Conservation (phyloP, 2,888 invertebrate species). For the Cheilosia vulpina region DNA sequence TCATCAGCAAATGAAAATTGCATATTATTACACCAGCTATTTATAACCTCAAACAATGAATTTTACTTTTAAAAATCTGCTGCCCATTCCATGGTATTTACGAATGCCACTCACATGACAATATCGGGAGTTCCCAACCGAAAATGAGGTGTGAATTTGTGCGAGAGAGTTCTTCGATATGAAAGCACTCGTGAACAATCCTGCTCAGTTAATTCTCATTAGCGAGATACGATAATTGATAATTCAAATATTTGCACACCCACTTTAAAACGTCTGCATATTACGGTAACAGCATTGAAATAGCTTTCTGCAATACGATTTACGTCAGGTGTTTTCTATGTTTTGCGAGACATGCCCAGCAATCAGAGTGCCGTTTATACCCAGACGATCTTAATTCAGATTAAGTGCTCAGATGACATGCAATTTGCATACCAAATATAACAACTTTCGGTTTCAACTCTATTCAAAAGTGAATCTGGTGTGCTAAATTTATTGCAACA, state of each 20-base stretch:
- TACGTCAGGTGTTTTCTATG: neutral
- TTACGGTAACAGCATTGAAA: neutral
- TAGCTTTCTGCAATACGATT: constrained; percentile 9
- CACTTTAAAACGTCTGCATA: neutral
- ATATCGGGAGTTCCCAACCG: neutral
- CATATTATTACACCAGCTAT: no score
- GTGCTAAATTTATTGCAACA: constrained; percentile 29
- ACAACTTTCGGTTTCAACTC: constrained; percentile 61
- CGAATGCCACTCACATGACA: neutral
- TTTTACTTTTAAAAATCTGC: no score
- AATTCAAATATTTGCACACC: constrained; percentile 20
- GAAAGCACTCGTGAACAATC: neutral
- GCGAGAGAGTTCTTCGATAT: neutral
- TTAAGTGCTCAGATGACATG: constrained; percentile 9
- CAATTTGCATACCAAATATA: constrained; percentile 49
- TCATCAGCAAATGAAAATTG: no score
- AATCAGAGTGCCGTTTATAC: neutral
- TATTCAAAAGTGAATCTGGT: constrained; percentile 34
- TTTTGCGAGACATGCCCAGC: neutral
- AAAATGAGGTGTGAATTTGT: neutral
- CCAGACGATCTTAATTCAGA: neutral
- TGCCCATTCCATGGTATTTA: neutral
- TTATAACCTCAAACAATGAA: no score
- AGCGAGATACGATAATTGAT: neutral
- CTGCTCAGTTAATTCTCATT: neutral